Base-by-base conservation (phyloP, 2,888 invertebrate genomes). In the Eristalinus aeneus region DNA sequence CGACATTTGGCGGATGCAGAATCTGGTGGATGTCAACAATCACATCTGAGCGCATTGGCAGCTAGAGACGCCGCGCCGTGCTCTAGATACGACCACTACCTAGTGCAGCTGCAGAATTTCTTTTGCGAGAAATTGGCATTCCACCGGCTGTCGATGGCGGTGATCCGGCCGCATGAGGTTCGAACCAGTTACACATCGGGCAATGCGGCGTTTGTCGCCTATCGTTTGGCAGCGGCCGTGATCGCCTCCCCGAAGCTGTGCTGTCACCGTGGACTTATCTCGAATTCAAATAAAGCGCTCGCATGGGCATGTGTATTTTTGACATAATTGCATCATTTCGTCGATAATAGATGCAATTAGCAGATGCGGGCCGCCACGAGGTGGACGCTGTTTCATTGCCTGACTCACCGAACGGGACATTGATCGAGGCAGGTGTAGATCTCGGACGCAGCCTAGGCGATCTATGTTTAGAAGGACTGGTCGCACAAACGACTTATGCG, bases 31-130 rank as follows among this genome's bases (percentile, higher is more conserved):
- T 82, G 86, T 73, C 71, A 82, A 78, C 86, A 82, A 78, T 82
- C 78, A 86, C 39, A 39, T 27, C 2, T 27, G 27, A 2, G n/a
- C 1, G n/a, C 74, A 77, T 81, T 86, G 86, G 69, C 77, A 86
- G 76, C 72, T 64, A 61, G 34, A 63, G 54, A 20, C 58, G 64
- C 36, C 67, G n/a, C 76, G 53, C 68, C 32, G 64, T 72, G 80
- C 84, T 72, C 85, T 81, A 81, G 64, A 85, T 81, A 80, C 63
- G 72, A 32, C 67, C 58, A 27, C 23, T n/a, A n/a, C n/a, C n/a
- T n/a, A n/a, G 64, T 78, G 78, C 85, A 80, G 85, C 85, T 80
- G 81, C 81, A 85, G 68, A 76, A 85, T 80, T 76, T 85, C 84
- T 85, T 46, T 85, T 67, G 67, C 84, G 75, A 84, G 75, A 76